Evolutionary conservation across 2,888 invertebrate species (phyloP), one percentile per base, ranked within the genome.

Genomic region (Xestia xanthographa): DNA sequence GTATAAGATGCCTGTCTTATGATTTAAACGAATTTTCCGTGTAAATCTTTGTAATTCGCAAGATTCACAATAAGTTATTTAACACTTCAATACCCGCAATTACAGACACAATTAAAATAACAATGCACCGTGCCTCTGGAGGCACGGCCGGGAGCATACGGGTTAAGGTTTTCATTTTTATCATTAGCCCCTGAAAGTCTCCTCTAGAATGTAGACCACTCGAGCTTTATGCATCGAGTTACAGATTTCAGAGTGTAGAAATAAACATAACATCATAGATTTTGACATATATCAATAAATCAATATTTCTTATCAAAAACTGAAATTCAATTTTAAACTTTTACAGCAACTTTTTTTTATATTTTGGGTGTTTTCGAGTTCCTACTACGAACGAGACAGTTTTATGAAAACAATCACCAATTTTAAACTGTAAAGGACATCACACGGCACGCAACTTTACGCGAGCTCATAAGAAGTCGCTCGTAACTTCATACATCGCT

Each of bases 1-100:
- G 26, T 17, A 56, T 56, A 29, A 20, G 50, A 79, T 82, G 29
- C 14, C 50, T 50, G 48, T 75, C 76, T 45, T 43, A 9, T 45
- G 26, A n/a, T n/a, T n/a, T n/a, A n/a, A n/a, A n/a, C n/a, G n/a
- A n/a, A n/a, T n/a, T n/a, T n/a, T n/a, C n/a, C n/a, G n/a, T n/a
- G n/a, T n/a, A n/a, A n/a, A n/a, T n/a, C n/a, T n/a, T n/a, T n/a
- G n/a, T n/a, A n/a, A n/a, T n/a, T n/a, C n/a, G n/a, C n/a, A n/a
- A n/a, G n/a, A n/a, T n/a, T n/a, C n/a, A n/a, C n/a, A n/a, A n/a
- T n/a, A n/a, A n/a, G n/a, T n/a, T n/a, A n/a, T n/a, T n/a, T n/a
- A n/a, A n/a, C n/a, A n/a, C n/a, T n/a, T n/a, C n/a, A n/a, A n/a
- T n/a, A n/a, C n/a, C n/a, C n/a, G n/a, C n/a, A n/a, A n/a, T n/a